These are phyloP conservation scores for Ochlodes sylvanus DNA, from an alignment of 2,888 invertebrate species.

Conservation along the genomic window DNA sequence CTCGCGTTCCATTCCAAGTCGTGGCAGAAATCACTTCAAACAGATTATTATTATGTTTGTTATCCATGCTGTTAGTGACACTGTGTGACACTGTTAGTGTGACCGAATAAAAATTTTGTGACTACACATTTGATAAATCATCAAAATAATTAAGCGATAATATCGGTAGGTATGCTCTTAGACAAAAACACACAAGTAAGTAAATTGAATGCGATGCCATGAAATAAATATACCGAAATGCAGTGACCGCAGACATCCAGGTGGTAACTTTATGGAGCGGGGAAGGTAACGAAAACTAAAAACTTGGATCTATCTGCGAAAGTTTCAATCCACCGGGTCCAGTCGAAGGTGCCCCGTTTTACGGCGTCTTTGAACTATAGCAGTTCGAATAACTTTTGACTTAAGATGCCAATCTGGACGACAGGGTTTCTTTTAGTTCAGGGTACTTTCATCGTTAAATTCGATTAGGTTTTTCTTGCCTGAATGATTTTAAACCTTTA, in stretches of 20 bases:
- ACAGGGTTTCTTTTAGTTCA: not conserved
- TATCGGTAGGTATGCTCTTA: too few relatives aligned
- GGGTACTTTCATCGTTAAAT: not conserved
- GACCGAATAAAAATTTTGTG: too few relatives aligned
- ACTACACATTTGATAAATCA: too few relatives aligned
- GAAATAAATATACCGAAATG: not conserved
- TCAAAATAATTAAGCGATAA: too few relatives aligned
- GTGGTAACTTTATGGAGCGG: slow-evolving; percentile 3
- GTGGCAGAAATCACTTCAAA: too few relatives aligned
- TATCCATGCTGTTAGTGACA: too few relatives aligned
- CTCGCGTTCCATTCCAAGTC: too few relatives aligned
- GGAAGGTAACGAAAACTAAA: slow-evolving; percentile 48
- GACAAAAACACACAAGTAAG: too few relatives aligned
- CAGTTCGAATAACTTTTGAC: slow-evolving; percentile 34
- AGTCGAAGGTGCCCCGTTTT: slow-evolving; percentile 38
- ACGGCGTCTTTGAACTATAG: slow-evolving; percentile 25
- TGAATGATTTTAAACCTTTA: too few relatives aligned
- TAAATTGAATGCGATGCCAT: not conserved
- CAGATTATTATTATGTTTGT: too few relatives aligned
- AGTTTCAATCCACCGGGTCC: slow-evolving; percentile 37
- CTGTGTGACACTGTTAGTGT: too few relatives aligned
- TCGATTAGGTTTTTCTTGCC: too few relatives aligned
- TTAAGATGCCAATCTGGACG: slow-evolving; percentile 35
- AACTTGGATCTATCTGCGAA: slow-evolving; percentile 48
- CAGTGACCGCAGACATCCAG: not conserved